Conservation (phyloP, 2,888 invertebrate genomes). For the Erebia palarica region DNA sequence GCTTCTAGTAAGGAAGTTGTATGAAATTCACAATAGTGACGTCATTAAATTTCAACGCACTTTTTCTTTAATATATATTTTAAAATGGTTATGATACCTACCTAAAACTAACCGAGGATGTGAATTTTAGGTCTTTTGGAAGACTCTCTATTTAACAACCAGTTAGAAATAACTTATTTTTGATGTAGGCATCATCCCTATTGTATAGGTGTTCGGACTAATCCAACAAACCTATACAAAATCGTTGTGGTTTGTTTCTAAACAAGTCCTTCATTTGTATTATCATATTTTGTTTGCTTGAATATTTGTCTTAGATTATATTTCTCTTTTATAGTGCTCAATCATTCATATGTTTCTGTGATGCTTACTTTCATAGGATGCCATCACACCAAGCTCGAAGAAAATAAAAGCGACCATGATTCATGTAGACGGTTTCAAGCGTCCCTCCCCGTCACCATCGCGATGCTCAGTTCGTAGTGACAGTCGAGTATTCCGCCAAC, state of each 20-base stretch:
- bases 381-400: slow-evolving; percentile 9
- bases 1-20: too few relatives aligned
- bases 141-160: too few relatives aligned
- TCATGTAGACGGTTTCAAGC: slow-evolving; percentile 73
- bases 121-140: too few relatives aligned
- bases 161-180: too few relatives aligned
- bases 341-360: not conserved
- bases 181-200: too few relatives aligned
- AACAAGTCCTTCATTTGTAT: slow-evolving; percentile 1
- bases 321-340: not conserved
- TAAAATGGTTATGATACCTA: too few relatives aligned
- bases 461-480: slow-evolving; percentile 75
- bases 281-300: not conserved
- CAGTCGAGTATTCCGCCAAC: slow-evolving; percentile 70
- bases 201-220: slow-evolving; percentile 12
- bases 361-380: slow-evolving; percentile 38
- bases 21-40: too few relatives aligned
- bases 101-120: too few relatives aligned
- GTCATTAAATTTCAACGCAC: too few relatives aligned
- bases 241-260: slow-evolving; percentile 2
- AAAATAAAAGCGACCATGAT: slow-evolving; percentile 56
- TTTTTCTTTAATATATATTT: too few relatives aligned
- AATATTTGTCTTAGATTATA: not conserved
- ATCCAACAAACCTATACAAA: slow-evolving; percentile 6
- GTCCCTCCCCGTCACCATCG: slow-evolving; percentile 77